A percentile compares a stretch with the other conserved stretches of the same genome.
Conservation (phyloP, 2,113 vertebrate species). For the Tetrao urogallus region DNA sequence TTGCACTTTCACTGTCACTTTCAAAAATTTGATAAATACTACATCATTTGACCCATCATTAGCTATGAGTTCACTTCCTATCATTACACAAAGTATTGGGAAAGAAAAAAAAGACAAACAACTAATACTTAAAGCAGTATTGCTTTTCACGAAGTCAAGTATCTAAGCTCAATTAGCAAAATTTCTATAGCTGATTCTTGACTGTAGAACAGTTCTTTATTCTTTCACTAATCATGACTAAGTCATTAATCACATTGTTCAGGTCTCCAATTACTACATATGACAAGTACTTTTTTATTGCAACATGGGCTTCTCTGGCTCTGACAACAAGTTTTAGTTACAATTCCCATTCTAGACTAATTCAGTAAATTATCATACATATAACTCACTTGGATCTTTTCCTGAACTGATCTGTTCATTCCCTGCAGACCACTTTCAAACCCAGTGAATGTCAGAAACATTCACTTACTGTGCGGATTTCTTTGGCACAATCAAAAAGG, state of each 20-base stretch:
- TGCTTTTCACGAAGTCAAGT: not conserved
- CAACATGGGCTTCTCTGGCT: not conserved
- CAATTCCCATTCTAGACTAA: not conserved
- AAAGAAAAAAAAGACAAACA: not conserved
- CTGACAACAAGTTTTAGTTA: not conserved
- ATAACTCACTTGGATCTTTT: constrained; percentile 9
- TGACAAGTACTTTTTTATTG: not conserved
- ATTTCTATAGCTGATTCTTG: not conserved
- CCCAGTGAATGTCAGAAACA: not conserved
- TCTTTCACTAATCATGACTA: not conserved
- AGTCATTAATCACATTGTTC: not conserved
- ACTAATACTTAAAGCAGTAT: not conserved
- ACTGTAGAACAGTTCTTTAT: not conserved
- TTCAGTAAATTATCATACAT: not conserved
- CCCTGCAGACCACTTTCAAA: not conserved
- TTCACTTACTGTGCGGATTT: not conserved
- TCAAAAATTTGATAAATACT: not conserved
- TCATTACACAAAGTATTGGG: not conserved
- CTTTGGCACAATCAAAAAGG: not conserved
- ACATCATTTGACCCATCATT: no score
- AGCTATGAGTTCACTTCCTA: not conserved
- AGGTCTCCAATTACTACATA: not conserved
- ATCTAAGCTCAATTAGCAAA: not conserved
- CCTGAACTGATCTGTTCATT: not conserved
- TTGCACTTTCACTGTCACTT: not conserved